Percentiles rank a stretch among this genome's conserved stretches.
These are phyloP conservation scores for Gymnobelideus leadbeateri DNA, from an alignment of 2,113 vertebrate genomes.

Conservation along the genomic window DNA sequence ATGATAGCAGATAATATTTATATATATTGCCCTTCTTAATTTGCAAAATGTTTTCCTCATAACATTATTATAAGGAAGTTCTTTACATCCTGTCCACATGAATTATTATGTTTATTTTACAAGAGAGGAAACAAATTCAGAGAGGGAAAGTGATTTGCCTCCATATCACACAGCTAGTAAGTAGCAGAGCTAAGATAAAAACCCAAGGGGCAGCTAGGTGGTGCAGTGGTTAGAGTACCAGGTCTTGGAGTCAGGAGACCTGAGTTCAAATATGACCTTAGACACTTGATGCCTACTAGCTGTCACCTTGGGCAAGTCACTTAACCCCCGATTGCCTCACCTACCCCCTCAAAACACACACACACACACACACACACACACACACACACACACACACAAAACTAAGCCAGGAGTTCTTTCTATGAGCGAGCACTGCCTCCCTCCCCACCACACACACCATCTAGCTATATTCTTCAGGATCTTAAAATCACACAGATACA, in stretches of 20 bases:
- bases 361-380: too few species aligned
- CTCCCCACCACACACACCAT: background rate
- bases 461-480: background rate
- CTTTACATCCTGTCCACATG: background rate
- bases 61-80: background rate
- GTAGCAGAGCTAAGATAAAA: background rate
- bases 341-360: too few species aligned
- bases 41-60: background rate
- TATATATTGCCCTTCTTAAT: background rate
- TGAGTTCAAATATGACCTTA: too few species aligned
- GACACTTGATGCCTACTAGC: too few species aligned
- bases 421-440: background rate
- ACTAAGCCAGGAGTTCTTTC: background rate
- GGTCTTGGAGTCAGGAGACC: too few species aligned
- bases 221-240: too few species aligned
- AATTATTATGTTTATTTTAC: background rate
- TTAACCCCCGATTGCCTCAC: too few species aligned
- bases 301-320: too few species aligned
- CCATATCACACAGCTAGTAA: background rate
- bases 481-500: background rate
- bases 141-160: background rate
- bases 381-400: too few species aligned
- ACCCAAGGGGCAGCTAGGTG: background rate
- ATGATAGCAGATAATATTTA: background rate
- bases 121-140: background rate